Percentiles rank a stretch among this genome's conserved stretches.
Evolutionary conservation across 1,140 invertebrate species (phyloP).

Genomic region (Sipha flava): DNA sequence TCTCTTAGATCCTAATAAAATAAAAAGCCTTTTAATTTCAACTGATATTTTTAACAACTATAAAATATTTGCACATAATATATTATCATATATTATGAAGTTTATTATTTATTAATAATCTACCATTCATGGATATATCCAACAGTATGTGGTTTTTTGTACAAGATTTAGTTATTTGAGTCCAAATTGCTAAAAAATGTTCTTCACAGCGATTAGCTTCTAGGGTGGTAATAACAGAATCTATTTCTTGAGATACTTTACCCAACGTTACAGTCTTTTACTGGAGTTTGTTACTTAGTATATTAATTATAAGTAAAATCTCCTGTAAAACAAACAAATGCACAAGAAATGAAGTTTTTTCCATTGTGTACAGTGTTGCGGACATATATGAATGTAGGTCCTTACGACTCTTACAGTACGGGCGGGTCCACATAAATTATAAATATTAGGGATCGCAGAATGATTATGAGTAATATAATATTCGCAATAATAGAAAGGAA

Average conservation of each 20-base stretch:
- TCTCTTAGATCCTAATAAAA: neutral
- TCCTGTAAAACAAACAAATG: neutral
- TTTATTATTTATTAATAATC: neutral
- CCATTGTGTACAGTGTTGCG: neutral
- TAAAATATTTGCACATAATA: neutral
- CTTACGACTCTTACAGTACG: too few species aligned
- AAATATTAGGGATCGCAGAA: too few species aligned
- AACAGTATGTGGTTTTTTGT: neutral
- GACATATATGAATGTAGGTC: too few species aligned
- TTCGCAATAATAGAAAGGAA: too few species aligned
- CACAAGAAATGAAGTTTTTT: neutral
- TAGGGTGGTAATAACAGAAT: neutral
- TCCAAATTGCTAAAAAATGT: neutral
- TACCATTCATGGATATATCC: neutral
- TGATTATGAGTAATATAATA: too few species aligned
- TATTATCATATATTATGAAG: too few species aligned
- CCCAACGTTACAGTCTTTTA: neutral
- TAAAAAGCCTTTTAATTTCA: too few species aligned
- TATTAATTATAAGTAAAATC: neutral
- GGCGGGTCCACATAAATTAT: too few species aligned
- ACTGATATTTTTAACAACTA: neutral
- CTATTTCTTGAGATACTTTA: neutral
- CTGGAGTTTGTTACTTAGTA: neutral
- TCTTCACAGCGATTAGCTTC: neutral
- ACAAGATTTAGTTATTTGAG: neutral